Percentiles rank a stretch among this genome's conserved stretches.
Conservation (phyloP, 2,888 invertebrate genomes). For the Lochmaea crataegi region DNA sequence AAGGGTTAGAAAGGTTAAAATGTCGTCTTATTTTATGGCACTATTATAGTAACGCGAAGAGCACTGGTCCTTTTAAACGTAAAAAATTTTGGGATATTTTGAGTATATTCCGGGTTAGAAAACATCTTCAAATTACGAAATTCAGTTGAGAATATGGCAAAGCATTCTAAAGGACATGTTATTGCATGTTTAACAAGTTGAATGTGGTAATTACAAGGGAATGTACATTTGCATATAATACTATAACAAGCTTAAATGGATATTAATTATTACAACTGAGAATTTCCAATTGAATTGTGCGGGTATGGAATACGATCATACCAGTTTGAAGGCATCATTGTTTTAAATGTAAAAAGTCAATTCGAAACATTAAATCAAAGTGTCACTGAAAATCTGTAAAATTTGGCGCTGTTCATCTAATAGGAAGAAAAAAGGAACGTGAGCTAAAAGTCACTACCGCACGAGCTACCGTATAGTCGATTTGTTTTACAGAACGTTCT, state of each 20-base stretch:
- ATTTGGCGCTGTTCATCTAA: slow-evolving; percentile 2
- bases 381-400: slow-evolving; percentile 19
- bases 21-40: background rate
- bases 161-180: background rate
- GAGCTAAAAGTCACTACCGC: slow-evolving; percentile 26
- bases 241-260: too few species aligned
- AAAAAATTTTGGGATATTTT: background rate
- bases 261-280: background rate
- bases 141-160: background rate
- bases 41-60: background rate
- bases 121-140: background rate
- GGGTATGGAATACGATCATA: background rate
- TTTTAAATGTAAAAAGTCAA: background rate
- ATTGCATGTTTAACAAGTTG: background rate
- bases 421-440: background rate
- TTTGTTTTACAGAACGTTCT: slow-evolving; percentile 27
- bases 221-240: background rate
- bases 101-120: background rate
- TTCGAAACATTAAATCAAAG: slow-evolving; percentile 16
- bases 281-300: background rate
- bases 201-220: background rate
- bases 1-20: background rate
- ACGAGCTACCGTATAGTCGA: slow-evolving; percentile 27
- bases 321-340: background rate
- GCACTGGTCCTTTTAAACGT: background rate